Conservation (phyloP, 2,797 vertebrate genomes). For the Botia kubotai region DNA sequence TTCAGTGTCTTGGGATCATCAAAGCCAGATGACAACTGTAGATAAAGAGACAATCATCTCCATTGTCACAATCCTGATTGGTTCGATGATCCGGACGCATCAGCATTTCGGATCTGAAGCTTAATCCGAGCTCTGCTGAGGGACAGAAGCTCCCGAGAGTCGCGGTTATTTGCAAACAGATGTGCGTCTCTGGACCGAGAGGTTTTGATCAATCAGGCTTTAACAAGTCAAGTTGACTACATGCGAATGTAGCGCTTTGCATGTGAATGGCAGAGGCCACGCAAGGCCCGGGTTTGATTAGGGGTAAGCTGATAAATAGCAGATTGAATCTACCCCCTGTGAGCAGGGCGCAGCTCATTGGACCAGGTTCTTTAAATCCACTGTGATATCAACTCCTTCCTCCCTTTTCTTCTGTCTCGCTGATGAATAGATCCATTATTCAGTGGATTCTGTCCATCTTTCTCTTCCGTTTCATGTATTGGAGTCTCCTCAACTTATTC, state of each 20-base stretch:
- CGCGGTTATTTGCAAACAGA: conserved; percentile 84
- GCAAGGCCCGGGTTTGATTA: conserved; percentile 80
- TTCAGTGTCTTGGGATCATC: conserved; percentile 34
- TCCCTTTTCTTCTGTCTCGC: conserved; percentile 71
- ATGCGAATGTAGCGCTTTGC: conserved; percentile 80
- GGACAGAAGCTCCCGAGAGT: conserved; percentile 55
- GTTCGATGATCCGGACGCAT: conserved; percentile 64
- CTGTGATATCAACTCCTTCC: conserved; percentile 79
- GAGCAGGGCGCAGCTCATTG: conserved; percentile 65
- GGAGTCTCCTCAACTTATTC: conserved; percentile 57
- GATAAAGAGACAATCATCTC: conserved; percentile 44
- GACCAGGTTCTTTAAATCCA: conserved; percentile 79
- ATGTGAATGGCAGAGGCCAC: conserved; percentile 75
- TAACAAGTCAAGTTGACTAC: conserved; percentile 86
- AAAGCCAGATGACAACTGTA: conserved; percentile 24
- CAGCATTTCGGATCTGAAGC: conserved; percentile 54
- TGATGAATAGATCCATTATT: conserved; percentile 83
- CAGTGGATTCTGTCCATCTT: conserved; percentile 65
- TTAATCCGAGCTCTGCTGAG: conserved; percentile 64
- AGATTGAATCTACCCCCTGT: conserved; percentile 78
- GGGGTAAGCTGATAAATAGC: conserved; percentile 83
- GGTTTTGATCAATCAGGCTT: conserved; percentile 84
- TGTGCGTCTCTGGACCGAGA: conserved; percentile 63
- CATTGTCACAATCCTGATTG: conserved; percentile 57
- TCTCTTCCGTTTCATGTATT: conserved; percentile 80